Evolutionary conservation across 2,797 vertebrate species (phyloP), one percentile per base, ranked within the genome.

Genomic region (Chromobotia macracanthus): DNA sequence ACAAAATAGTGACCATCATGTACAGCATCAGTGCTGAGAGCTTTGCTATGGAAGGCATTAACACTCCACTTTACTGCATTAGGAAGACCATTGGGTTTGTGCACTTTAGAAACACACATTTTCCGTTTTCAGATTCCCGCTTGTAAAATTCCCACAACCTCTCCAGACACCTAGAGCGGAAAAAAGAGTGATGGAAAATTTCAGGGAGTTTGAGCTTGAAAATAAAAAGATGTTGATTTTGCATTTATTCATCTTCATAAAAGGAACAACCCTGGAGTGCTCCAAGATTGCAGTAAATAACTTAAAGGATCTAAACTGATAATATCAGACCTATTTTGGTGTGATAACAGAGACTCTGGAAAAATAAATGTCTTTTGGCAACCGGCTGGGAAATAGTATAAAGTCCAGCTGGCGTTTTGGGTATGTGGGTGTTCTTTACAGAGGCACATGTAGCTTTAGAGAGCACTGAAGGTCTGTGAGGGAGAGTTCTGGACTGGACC

Each of bases 121-220:
- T 91, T 87, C 87, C 87, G 80, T 84, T 84, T 85, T 65, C 81
- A 88, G 85, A 90, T 89, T 89, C 86, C 55, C 80, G 63, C 84
- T 86, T 75, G 82, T 91, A 86, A 89, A 89, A 87, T 87, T 86
- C 84, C 83, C 79, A 85, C 83, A 75, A 80, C 82, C 80, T 84
- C 58, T 81, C 75, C 77, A 84, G 75, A 86, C 60, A 76, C 60
- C 18, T 58, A 66, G 70, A 79, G 9, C 31, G 80, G 73, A 61
- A 83, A 80, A 82, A 60, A 5, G 23, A 79, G 72, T 21, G 79
- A 25, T 84, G 84, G 82, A 87, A 89, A 88, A 84, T 75, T 85
- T 72, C 41, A 51, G 77, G 71, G 81, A 84, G 82, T 80, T 80
- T 78, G 60, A 84, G 85, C 81, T 82, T 84, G 66, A 46, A 66